Evolutionary conservation across 2,888 invertebrate genomes (phyloP), one percentile per base, ranked within the genome.

Genomic region (Noctua janthe): DNA sequence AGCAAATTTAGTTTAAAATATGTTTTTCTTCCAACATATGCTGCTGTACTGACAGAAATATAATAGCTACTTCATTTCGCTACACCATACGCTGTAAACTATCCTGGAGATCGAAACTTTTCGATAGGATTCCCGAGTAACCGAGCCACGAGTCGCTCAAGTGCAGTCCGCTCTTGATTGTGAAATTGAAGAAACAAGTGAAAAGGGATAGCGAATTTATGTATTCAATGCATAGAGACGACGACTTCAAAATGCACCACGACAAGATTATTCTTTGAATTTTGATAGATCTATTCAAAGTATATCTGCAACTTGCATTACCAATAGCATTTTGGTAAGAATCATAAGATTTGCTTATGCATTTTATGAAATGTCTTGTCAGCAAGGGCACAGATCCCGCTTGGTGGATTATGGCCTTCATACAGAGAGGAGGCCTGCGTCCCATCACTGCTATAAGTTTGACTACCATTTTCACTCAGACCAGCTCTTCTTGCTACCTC

Each of bases 21-120:
- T n/a, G 4, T 35, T 35, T 10, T 54, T 49, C 17, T 83, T 43
- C 2, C 15, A 54, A 47, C 54, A 23, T 71, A 67, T 59, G 49
- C 69, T 35, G 11, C 49, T 20, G 62, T 29, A 78, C 43, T 20
- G 49, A 59, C 23, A 39, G 10, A 70, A 62, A 70, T 74, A 66
- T 72, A 74, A 76, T 71, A 73, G n/a, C 29, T 74, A 71, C 71
- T 74, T 86, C 23, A 51, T 62, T 71, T 71, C 51, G 23, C n/a
- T 35, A 74, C 74, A 69, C 56, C 72, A 83, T 69, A 51, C 39
- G 69, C 10, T 51, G 79, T 56, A 59, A 77, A 62, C 62, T 47
- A 75, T 86, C 74, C 78, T 76, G n/a, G 43, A 66, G 76, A 84
- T 81, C 35, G 59, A 82, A 79, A 59, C 67, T 87, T 66, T 74